Percentiles rank a stretch among this genome's conserved stretches.
These are phyloP conservation scores for Leptopterna dolabrata DNA, from an alignment of 2,888 invertebrate species.

Conservation along the genomic window DNA sequence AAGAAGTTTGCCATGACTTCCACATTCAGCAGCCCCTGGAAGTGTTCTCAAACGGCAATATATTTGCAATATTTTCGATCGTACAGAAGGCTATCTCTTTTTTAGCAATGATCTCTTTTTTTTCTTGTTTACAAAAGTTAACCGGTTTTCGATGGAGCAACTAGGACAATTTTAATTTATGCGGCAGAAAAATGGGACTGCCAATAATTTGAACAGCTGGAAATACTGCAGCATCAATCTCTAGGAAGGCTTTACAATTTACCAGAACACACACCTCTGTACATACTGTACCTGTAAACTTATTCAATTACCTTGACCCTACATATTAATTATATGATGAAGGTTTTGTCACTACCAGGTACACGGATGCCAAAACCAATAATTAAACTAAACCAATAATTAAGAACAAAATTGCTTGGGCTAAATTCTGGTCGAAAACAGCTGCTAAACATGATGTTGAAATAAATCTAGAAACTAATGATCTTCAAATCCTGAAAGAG, in stretches of 20 bases:
- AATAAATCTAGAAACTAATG: no score
- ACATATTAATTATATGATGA: not conserved
- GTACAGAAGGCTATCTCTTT: no score
- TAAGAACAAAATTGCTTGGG: not conserved
- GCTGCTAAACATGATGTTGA: not conserved
- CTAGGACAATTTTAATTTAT: not conserved
- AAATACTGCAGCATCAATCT: not conserved
- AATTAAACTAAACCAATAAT: not conserved
- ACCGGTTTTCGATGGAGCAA: not conserved
- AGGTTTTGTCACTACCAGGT: not conserved
- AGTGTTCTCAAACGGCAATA: not conserved
- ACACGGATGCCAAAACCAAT: not conserved
- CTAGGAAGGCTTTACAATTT: not conserved
- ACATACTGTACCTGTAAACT: not conserved
- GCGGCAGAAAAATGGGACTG: not conserved
- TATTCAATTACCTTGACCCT: not conserved
- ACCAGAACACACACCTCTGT: not conserved
- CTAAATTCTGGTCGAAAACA: not conserved
- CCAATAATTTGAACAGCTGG: not conserved
- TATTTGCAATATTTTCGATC: no score
- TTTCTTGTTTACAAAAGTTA: no score
- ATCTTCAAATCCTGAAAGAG: no score
- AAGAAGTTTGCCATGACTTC: not conserved
- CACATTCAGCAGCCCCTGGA: not conserved
- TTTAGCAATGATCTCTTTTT: no score